Percentiles rank a stretch among this genome's conserved stretches.
Conservation (phyloP, 1,140 invertebrate genomes). For the Periplaneta americana region DNA sequence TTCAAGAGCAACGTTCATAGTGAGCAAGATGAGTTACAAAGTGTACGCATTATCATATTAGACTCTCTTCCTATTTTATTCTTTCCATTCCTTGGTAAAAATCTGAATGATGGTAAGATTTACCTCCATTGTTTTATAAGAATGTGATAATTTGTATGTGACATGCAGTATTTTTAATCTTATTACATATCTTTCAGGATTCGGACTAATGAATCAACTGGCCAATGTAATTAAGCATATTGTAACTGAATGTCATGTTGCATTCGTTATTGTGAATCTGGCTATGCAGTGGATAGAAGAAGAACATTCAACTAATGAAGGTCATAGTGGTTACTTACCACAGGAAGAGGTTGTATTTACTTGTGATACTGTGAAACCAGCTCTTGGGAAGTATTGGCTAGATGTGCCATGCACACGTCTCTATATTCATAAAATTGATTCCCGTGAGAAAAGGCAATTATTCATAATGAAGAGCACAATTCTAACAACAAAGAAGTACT, state of each 20-base stretch:
- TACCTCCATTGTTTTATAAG: background rate
- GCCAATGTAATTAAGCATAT: slow-evolving; percentile 48
- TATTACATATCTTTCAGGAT: slow-evolving; percentile 25
- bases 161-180: background rate
- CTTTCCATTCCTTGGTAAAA: slow-evolving; percentile 25
- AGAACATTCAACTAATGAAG: slow-evolving; percentile 26
- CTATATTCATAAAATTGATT: slow-evolving; percentile 28
- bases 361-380: slow-evolving; percentile 25
- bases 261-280: slow-evolving; percentile 52
- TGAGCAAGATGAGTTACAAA: slow-evolving; percentile 30
- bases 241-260: slow-evolving; percentile 40
- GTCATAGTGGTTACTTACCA: background rate
- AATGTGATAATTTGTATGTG: background rate
- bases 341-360: slow-evolving; percentile 13
- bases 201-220: slow-evolving; percentile 45
- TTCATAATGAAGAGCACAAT: background rate
- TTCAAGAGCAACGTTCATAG: slow-evolving; percentile 11
- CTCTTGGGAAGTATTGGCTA: slow-evolving; percentile 40
- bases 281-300: slow-evolving; percentile 48
- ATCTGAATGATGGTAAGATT: slow-evolving; percentile 18
- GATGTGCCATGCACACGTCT: slow-evolving; percentile 36
- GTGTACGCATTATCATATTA: slow-evolving; percentile 50
- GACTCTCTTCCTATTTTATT: slow-evolving; percentile 54
- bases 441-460: background rate
- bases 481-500: background rate